These are phyloP conservation scores for Urechis unicinctus DNA, from an alignment of 2,888 invertebrate genomes.

Conservation along the genomic window DNA sequence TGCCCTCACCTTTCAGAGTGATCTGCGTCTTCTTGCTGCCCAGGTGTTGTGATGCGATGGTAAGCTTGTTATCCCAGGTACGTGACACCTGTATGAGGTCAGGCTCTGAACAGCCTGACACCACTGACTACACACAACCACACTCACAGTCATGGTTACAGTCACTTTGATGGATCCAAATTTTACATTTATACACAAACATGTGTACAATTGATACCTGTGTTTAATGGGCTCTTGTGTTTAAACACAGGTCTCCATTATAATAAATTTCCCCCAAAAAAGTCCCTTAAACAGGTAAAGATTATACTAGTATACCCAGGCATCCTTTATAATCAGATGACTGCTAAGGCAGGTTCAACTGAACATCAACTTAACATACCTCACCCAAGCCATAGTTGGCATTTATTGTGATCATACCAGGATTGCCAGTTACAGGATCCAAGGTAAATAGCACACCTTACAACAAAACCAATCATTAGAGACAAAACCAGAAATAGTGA, in stretches of 20 bases:
- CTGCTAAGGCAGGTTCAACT: too few species aligned
- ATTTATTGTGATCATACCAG: conserved; percentile 64
- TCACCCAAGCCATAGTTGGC: conserved; percentile 79
- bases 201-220: too few species aligned
- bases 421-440: conserved; percentile 68
- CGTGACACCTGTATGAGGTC: conserved; percentile 64
- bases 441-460: conserved; percentile 76
- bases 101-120: conserved; percentile 71
- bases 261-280: too few species aligned
- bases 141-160: too few species aligned
- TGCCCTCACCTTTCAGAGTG: conserved; percentile 51
- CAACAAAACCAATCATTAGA: background rate
- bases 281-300: too few species aligned
- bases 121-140: conserved; percentile 72
- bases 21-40: conserved; percentile 55
- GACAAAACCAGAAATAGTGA: too few species aligned
- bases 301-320: too few species aligned
- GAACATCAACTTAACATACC: conserved; percentile 51
- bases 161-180: too few species aligned
- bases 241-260: too few species aligned
- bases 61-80: conserved; percentile 52
- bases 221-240: too few species aligned
- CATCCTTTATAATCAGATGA: too few species aligned
- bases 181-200: too few species aligned
- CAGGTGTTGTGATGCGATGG: conserved; percentile 45